phyloP scores from a whole-genome alignment of 2,113 vertebrate species.

The Pollimyrus isidori region DNA sequence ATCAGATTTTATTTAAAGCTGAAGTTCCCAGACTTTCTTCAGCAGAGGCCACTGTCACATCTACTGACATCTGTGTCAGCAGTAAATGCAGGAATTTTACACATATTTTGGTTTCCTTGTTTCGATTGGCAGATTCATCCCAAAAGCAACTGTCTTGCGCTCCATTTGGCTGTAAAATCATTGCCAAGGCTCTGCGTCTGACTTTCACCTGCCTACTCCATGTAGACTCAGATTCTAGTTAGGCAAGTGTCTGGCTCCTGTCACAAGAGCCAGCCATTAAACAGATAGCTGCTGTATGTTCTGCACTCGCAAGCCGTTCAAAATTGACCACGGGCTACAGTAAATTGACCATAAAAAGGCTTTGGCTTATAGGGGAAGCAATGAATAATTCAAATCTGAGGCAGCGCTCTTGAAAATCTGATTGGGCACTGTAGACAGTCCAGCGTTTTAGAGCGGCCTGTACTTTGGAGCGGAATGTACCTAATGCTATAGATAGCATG shows the following conservation, averaged over 20 bases:
- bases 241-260: neutral
- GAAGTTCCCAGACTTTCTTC: neutral
- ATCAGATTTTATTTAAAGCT: neutral
- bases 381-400: slow-evolving; percentile 2
- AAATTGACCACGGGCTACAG: neutral
- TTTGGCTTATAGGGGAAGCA: neutral
- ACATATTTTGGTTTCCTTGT: neutral
- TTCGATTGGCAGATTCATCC: neutral
- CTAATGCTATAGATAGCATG: neutral
- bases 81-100: neutral
- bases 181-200: neutral
- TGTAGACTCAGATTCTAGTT: neutral
- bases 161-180: neutral
- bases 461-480: neutral
- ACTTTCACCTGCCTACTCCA: neutral
- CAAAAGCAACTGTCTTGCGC: neutral
- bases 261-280: neutral
- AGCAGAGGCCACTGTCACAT: neutral
- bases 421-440: neutral
- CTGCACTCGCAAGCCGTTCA: neutral
- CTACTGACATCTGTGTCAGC: neutral
- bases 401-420: neutral
- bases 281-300: neutral
- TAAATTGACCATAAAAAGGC: slow-evolving; percentile 9
- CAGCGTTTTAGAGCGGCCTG: neutral